Evolutionary conservation across 2,113 vertebrate genomes (phyloP).

Genomic region (Coregonus clupeaformis): DNA sequence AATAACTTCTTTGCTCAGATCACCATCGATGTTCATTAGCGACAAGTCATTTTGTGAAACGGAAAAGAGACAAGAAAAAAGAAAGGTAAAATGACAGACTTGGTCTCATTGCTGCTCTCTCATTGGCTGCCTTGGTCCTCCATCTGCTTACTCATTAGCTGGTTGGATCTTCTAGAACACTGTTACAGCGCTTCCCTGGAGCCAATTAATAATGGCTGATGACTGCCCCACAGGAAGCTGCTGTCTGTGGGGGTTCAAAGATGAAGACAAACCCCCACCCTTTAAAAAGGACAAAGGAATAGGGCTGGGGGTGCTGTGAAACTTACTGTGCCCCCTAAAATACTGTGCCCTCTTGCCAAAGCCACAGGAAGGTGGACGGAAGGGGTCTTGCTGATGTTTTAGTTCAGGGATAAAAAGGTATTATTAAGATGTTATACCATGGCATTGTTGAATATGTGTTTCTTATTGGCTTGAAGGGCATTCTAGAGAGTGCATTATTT

Average conservation of each 20-base stretch:
- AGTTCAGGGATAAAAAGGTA: conserved; percentile 26
- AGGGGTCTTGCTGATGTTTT: conserved; percentile 4
- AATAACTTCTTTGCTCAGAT: conserved; percentile 53
- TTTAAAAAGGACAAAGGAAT: conserved; percentile 6
- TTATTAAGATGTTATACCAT: neutral
- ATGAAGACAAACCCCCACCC: conserved; percentile 4
- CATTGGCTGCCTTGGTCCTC: conserved; percentile 59
- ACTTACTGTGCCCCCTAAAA: conserved; percentile 16
- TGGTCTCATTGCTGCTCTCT: conserved; percentile 47
- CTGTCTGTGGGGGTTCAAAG: conserved; percentile 23
- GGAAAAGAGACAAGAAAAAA: conserved; percentile 30
- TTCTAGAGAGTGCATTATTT: no score
- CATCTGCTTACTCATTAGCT: conserved; percentile 46
- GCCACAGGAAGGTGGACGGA: conserved; percentile 8
- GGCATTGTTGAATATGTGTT: no score
- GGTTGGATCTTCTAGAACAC: conserved; percentile 55
- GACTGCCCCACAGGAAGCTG: conserved; percentile 22
- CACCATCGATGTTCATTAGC: conserved; percentile 26
- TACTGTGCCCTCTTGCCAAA: conserved; percentile 12
- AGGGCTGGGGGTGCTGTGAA: neutral
- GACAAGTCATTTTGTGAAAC: conserved; percentile 39
- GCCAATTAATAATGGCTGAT: conserved; percentile 33
- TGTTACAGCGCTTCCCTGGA: conserved; percentile 38
- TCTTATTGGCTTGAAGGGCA: neutral
- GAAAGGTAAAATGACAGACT: conserved; percentile 24